Conservation (phyloP, 2,888 invertebrate genomes). For the Dynastes grantii region DNA sequence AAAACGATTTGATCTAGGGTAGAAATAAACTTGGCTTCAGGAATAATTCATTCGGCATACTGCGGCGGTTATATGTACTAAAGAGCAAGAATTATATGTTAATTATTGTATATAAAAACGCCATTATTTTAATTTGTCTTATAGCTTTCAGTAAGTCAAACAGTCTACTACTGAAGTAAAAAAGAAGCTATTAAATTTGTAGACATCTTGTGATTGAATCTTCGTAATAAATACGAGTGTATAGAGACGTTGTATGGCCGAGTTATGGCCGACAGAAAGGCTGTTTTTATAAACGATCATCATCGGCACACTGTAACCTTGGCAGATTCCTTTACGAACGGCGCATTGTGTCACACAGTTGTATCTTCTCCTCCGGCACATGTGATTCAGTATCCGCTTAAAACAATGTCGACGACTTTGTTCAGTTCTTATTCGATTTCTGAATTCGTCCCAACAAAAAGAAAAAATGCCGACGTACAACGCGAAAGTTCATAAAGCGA, state of each 20-base stretch:
- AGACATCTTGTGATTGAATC: constrained; percentile 59
- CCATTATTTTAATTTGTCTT: constrained; percentile 38
- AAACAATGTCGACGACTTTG: constrained; percentile 22
- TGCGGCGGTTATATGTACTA: not conserved
- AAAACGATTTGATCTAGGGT: not conserved
- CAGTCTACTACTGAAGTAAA: constrained; percentile 33
- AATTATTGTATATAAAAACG: constrained; percentile 19
- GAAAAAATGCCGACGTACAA: constrained; percentile 9
- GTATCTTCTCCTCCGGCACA: constrained; percentile 37
- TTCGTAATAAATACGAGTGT: constrained; percentile 61
- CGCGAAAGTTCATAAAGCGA: constrained; percentile 44
- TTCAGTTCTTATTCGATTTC: constrained; percentile 13
- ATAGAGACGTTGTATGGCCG: constrained; percentile 60
- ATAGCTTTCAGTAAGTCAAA: constrained; percentile 34
- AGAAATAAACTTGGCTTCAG: not conserved
- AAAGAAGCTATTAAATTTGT: constrained; percentile 51
- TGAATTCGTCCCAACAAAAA: constrained; percentile 22
- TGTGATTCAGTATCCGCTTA: constrained; percentile 34
- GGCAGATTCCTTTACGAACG: constrained; percentile 48
- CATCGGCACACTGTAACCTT: constrained; percentile 47
- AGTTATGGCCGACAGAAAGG: constrained; percentile 56
- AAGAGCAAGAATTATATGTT: not conserved
- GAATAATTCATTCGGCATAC: no score
- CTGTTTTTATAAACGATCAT: constrained; percentile 49
- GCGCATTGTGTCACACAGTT: constrained; percentile 51